Evolutionary conservation across 2,113 vertebrate genomes (phyloP).

Genomic region (Gadus macrocephalus): DNA sequence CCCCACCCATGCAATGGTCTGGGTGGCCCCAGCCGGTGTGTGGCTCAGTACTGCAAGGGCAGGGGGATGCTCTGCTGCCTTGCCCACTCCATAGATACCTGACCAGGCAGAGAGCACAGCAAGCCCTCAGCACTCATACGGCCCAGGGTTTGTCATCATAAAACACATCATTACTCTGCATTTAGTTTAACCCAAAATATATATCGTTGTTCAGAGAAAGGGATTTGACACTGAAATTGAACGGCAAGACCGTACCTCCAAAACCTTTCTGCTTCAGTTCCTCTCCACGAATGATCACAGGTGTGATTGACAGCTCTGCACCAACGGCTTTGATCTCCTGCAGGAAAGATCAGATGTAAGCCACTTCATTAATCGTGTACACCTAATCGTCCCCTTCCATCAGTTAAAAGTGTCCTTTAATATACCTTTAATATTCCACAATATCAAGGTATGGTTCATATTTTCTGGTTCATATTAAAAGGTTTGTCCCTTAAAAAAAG

Average conservation of each 20-base stretch:
- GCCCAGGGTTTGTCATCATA: not conserved
- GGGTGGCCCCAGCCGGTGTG: constrained; percentile 89
- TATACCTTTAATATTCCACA: too few species aligned
- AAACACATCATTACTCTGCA: not conserved
- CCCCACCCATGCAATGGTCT: constrained; percentile 97
- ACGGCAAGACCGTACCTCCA: constrained; percentile 78
- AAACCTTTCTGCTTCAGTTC: constrained; percentile 90
- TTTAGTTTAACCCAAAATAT: not conserved
- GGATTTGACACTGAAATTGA: not conserved
- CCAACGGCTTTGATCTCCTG: constrained; percentile 93
- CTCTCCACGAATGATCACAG: constrained; percentile 86
- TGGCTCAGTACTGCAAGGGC: constrained; percentile 91
- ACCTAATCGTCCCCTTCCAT: not conserved
- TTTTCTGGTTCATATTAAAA: too few species aligned
- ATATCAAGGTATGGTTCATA: too few species aligned
- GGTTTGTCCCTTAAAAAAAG: too few species aligned
- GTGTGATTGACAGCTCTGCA: constrained; percentile 82
- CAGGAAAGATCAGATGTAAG: constrained; percentile 25
- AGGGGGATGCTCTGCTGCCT: constrained; percentile 88
- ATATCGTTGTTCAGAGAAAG: not conserved
- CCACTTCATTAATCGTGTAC: not conserved
- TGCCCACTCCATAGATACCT: constrained; percentile 97
- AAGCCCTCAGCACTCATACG: not conserved
- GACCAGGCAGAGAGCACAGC: constrained; percentile 1
- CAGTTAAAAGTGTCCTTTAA: too few species aligned